Conservation (phyloP, 2,888 invertebrate genomes). For the Chloroclystis v-ata region DNA sequence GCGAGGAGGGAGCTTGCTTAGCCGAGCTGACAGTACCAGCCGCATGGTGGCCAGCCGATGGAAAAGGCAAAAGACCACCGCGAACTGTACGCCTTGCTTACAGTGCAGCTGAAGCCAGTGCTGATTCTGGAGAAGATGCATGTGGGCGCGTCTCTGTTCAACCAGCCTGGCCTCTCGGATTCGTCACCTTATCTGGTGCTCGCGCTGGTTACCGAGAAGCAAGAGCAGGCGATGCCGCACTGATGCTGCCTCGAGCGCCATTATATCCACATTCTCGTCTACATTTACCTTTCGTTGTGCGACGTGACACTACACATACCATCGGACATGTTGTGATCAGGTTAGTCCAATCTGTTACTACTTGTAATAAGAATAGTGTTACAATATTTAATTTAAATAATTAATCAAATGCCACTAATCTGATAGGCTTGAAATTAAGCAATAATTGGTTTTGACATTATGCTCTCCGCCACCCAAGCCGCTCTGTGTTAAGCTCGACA, state of each 20-base stretch:
- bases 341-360: no score
- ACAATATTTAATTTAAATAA: not conserved
- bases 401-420: slow-evolving; percentile 22
- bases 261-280: slow-evolving; percentile 93
- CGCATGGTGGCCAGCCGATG: slow-evolving; percentile 91
- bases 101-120: slow-evolving; percentile 90
- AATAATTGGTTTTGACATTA: slow-evolving; percentile 28
- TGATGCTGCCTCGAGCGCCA: slow-evolving; percentile 91
- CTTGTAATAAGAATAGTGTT: no score
- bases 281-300: slow-evolving; percentile 93
- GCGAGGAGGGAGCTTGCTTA: slow-evolving; percentile 94
- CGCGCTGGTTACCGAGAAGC: slow-evolving; percentile 90
- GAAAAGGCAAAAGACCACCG: slow-evolving; percentile 81
- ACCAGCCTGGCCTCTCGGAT: slow-evolving; percentile 81
- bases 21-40: slow-evolving; percentile 93
- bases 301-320: slow-evolving; percentile 81
- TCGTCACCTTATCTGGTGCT: slow-evolving; percentile 86
- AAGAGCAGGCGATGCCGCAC: slow-evolving; percentile 88
- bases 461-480: slow-evolving; percentile 35
- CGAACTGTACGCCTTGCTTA: slow-evolving; percentile 89
- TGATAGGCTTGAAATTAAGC: slow-evolving; percentile 29
- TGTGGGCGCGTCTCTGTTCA: slow-evolving; percentile 84
- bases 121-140: slow-evolving; percentile 81
- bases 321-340: slow-evolving; percentile 91
- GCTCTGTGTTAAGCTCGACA: slow-evolving; percentile 33